phyloP scores from a whole-genome alignment of 1,140 invertebrate genomes.

The Drosophila carrolli region DNA sequence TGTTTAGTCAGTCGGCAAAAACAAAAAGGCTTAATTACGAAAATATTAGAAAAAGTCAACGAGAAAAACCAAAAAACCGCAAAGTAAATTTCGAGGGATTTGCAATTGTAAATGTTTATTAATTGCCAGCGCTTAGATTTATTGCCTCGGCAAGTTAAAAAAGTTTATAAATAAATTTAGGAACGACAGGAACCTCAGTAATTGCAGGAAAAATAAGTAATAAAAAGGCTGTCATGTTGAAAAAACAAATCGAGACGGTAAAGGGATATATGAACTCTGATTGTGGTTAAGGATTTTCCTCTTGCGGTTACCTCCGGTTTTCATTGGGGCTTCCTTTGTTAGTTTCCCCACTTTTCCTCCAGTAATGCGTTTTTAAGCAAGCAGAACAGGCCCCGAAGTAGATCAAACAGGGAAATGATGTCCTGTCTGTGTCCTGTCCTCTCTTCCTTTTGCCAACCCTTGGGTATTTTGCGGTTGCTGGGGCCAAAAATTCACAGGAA shows the following conservation, averaged over 20 bases:
- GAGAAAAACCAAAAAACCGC: slow-evolving; percentile 42
- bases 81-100: slow-evolving; percentile 58
- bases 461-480: slow-evolving; percentile 50
- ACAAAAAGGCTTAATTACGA: slow-evolving; percentile 63
- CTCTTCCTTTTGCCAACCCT: slow-evolving; percentile 28
- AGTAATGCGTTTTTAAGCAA: slow-evolving; percentile 76
- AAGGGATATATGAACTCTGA: slow-evolving; percentile 41
- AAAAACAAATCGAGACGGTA: slow-evolving; percentile 8
- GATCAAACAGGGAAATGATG: slow-evolving; percentile 65
- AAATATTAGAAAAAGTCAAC: slow-evolving; percentile 26
- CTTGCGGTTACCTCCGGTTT: slow-evolving; percentile 61
- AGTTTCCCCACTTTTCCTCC: slow-evolving; percentile 14
- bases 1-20: slow-evolving; percentile 46
- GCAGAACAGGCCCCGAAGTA: slow-evolving; percentile 22
- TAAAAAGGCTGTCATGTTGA: background rate
- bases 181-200: slow-evolving; percentile 1
- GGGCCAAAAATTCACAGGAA: slow-evolving; percentile 28
- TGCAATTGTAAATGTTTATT: slow-evolving; percentile 63
- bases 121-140: slow-evolving; percentile 45
- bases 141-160: background rate
- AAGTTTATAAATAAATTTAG: slow-evolving; percentile 3
- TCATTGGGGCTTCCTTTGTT: slow-evolving; percentile 26
- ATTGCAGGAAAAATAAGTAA: slow-evolving; percentile 19
- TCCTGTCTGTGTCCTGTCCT: slow-evolving; percentile 37
- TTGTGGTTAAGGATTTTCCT: slow-evolving; percentile 63